Evolutionary conservation across 2,113 vertebrate species (phyloP).

Genomic region (Varanus salvator): DNA sequence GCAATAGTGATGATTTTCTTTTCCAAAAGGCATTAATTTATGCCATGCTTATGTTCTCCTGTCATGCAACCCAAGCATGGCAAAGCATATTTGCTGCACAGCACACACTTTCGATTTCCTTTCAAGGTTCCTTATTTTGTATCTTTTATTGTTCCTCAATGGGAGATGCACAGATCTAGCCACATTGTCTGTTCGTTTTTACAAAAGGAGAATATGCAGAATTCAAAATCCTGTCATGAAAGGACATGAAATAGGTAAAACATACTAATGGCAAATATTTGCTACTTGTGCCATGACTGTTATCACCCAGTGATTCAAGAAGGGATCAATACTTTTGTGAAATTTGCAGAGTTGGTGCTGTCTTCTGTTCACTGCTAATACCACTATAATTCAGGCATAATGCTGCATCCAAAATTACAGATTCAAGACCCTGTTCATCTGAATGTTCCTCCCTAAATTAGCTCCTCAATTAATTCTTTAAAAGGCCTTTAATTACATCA

Average conservation of each 20-base stretch:
- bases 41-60: not conserved
- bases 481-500: conserved; percentile 45
- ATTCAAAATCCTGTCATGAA: no score
- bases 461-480: conserved; percentile 42
- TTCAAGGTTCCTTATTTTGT: not conserved
- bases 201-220: not conserved
- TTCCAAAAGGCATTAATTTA: not conserved
- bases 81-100: not conserved
- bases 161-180: not conserved
- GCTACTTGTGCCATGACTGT: not conserved
- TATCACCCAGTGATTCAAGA: not conserved
- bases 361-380: not conserved
- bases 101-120: no score
- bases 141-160: not conserved
- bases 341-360: not conserved
- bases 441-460: conserved; percentile 44
- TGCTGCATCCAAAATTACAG: conserved; percentile 28
- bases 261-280: not conserved
- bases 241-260: not conserved
- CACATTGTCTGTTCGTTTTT: not conserved
- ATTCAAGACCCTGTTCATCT: conserved; percentile 30
- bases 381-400: not conserved
- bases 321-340: not conserved
- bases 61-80: not conserved
- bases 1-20: not conserved